Percentiles rank a stretch among this genome's conserved stretches.
phyloP scores from a whole-genome alignment of 2,888 invertebrate species.

The Trissolcus japonicus region DNA sequence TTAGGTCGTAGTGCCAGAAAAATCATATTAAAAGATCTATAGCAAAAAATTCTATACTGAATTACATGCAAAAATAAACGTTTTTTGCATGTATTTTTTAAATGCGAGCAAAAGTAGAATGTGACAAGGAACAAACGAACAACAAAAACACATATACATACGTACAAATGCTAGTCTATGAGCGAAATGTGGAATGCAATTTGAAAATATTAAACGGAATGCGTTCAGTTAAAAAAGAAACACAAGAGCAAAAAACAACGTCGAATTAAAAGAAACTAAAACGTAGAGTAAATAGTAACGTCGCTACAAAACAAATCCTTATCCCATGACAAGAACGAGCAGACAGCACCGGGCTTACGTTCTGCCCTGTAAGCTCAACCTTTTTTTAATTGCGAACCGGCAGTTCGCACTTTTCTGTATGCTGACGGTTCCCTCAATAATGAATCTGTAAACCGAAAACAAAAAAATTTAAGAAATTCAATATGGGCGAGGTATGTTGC shows the following conservation, averaged over 20 bases:
- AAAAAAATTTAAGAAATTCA: too few relatives aligned
- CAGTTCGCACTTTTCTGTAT: slow-evolving; percentile 34
- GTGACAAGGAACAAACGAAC: neutral
- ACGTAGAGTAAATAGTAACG: slow-evolving; percentile 28
- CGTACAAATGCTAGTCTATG: slow-evolving; percentile 23
- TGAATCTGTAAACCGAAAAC: too few relatives aligned
- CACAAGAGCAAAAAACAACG: neutral
- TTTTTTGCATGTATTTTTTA: neutral
- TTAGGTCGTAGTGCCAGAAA: slow-evolving; percentile 21
- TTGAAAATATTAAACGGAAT: slow-evolving; percentile 24
- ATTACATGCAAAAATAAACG: slow-evolving; percentile 15
- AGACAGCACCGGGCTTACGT: slow-evolving; percentile 5
- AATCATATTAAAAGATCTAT: slow-evolving; percentile 7
- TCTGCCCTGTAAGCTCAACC: slow-evolving; percentile 6
- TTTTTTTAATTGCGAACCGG: slow-evolving; percentile 23
- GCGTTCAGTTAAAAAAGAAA: slow-evolving; percentile 14
- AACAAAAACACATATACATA: slow-evolving; percentile 15
- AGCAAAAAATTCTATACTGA: slow-evolving; percentile 6
- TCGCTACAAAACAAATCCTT: slow-evolving; percentile 28
- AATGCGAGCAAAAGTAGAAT: too few relatives aligned
- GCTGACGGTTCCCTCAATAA: neutral
- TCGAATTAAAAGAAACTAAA: neutral
- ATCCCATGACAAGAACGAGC: slow-evolving; percentile 4
- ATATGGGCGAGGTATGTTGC: slow-evolving; percentile 1
- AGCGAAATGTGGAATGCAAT: slow-evolving; percentile 6